Evolutionary conservation across 2,797 vertebrate genomes (phyloP).

Genomic region (Poeciliopsis paucimaculata): DNA sequence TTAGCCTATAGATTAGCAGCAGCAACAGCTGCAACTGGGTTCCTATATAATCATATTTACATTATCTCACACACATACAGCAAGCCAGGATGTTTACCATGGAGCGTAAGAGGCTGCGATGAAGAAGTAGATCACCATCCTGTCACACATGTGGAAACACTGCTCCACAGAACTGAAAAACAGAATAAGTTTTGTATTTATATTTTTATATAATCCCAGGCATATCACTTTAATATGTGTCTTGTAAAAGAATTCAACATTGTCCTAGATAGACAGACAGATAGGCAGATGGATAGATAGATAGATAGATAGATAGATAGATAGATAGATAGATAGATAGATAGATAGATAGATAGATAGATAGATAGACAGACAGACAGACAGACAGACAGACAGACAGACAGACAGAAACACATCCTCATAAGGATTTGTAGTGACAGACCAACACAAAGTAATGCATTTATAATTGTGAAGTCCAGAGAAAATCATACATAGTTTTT

Average conservation of each 20-base stretch:
- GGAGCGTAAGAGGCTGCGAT: conserved; percentile 94
- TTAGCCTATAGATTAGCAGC: conserved; percentile 83
- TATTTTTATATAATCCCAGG: background rate
- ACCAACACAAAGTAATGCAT: background rate
- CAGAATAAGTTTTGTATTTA: background rate
- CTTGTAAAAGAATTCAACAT: background rate
- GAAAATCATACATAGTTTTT: background rate
- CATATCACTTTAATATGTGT: background rate
- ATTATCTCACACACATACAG: conserved; percentile 11
- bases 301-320: too few species aligned
- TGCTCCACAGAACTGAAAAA: conserved; percentile 88
- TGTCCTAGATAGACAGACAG: background rate
- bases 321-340: too few species aligned
- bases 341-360: too few species aligned
- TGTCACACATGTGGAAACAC: conserved; percentile 95
- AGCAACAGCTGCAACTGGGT: conserved; percentile 1
- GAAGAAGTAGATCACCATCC: conserved; percentile 98
- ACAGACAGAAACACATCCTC: background rate
- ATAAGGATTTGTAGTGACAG: background rate
- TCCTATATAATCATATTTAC: background rate
- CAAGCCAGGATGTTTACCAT: conserved; percentile 83
- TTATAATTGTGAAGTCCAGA: background rate
- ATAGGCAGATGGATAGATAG: too few species aligned
- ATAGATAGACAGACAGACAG: too few species aligned
- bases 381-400: too few species aligned